Conservation (phyloP, 2,888 invertebrate genomes). For the Thereva nobilitata region DNA sequence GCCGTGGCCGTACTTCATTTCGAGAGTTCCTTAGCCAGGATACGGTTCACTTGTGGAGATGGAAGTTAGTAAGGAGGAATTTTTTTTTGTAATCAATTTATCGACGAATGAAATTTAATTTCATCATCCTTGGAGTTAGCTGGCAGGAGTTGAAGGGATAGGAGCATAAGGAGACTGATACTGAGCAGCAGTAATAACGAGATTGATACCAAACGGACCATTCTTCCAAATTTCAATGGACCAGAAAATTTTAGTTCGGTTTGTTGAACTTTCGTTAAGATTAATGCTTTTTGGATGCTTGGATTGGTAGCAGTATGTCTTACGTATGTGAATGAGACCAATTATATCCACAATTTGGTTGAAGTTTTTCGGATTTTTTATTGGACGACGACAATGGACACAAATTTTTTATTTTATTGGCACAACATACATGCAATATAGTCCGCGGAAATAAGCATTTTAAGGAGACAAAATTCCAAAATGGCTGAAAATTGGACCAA, state of each 20-base stretch:
- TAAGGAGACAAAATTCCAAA: too few species aligned
- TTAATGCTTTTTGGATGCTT: too few species aligned
- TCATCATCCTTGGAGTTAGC: constrained; percentile 19
- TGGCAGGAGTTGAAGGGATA: neutral
- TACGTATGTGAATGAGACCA: too few species aligned
- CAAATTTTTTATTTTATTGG: too few species aligned
- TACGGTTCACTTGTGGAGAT: constrained; percentile 1
- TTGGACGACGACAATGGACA: too few species aligned
- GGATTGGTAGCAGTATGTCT: too few species aligned
- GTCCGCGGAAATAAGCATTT: too few species aligned
- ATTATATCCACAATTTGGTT: too few species aligned
- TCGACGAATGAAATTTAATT: constrained; percentile 36
- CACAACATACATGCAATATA: too few species aligned
- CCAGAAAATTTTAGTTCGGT: constrained; percentile 19
- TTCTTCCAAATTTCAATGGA: constrained; percentile 15
- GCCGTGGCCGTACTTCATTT: constrained; percentile 22
- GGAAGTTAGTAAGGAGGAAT: neutral
- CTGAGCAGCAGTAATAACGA: constrained; percentile 2
- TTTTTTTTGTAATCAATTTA: constrained; percentile 33
- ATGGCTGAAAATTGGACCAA: too few species aligned
- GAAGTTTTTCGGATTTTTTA: too few species aligned
- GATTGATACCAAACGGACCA: neutral
- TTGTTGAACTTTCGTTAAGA: neutral
- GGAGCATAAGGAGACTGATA: neutral
- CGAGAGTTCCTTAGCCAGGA: constrained; percentile 11